Evolutionary conservation across 2,113 vertebrate genomes (phyloP).

Genomic region (Melanocharis versteri): DNA sequence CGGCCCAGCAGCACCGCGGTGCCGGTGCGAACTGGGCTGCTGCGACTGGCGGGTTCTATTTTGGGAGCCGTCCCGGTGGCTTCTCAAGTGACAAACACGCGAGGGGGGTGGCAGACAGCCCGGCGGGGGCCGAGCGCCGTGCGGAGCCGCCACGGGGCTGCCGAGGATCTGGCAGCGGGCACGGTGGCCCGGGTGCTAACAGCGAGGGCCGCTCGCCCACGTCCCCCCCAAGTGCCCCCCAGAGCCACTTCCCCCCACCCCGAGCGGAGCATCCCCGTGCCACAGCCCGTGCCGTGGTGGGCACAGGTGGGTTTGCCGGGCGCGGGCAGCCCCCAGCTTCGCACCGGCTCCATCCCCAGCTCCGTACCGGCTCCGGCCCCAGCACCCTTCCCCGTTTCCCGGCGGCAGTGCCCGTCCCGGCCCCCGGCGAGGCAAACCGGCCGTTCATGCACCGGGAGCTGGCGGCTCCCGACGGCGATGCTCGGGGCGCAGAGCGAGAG

Average conservation of each 20-base stretch:
- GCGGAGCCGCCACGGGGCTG: neutral
- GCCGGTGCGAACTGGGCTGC: neutral
- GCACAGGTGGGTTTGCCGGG: neutral
- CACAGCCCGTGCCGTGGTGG: neutral
- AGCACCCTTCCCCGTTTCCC: neutral
- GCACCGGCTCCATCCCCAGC: neutral
- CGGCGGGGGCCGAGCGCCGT: neutral
- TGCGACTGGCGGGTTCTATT: neutral
- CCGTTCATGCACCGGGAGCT: neutral
- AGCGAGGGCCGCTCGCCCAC: neutral
- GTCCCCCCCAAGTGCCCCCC: neutral
- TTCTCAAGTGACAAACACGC: slow-evolving; percentile 33
- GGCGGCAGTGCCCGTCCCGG: neutral
- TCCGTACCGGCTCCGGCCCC: neutral
- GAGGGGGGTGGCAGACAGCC: slow-evolving; percentile 1
- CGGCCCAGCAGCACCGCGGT: neutral
- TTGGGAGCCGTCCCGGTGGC: slow-evolving; percentile 12
- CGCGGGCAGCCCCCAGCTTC: neutral
- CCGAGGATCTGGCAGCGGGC: neutral
- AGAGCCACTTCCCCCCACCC: neutral
- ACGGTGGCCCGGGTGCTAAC: neutral
- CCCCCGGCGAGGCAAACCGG: neutral
- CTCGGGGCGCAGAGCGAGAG: neutral
- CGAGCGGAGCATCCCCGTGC: neutral
- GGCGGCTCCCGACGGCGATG: neutral